These are phyloP conservation scores for Melanotaenia boesemani DNA, from an alignment of 2,797 vertebrate species.

Conservation along the genomic window DNA sequence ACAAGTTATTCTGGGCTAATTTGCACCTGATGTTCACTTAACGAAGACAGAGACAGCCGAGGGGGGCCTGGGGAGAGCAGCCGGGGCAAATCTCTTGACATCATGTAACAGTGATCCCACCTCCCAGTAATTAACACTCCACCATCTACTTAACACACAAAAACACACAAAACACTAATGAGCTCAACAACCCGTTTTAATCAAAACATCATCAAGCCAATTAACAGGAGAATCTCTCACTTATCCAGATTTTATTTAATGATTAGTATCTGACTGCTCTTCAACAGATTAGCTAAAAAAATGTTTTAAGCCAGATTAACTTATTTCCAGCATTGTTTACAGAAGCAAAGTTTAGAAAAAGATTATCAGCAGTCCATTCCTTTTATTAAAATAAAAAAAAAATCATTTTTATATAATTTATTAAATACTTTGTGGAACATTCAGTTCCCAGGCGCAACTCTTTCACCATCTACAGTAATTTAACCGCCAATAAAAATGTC, in stretches of 20 bases:
- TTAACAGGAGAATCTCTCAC: constrained; percentile 42
- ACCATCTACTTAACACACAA: constrained; percentile 44
- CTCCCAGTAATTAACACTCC: constrained; percentile 75
- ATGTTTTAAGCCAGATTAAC: too few species aligned
- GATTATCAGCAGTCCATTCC: too few species aligned
- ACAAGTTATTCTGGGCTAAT: constrained; percentile 79
- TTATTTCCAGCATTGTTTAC: too few species aligned
- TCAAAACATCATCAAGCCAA: constrained; percentile 68
- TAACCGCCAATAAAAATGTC: too few species aligned
- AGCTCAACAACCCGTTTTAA: constrained; percentile 65
- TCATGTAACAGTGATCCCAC: constrained; percentile 64
- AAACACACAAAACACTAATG: constrained; percentile 54
- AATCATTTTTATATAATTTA: too few species aligned
- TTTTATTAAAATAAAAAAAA: too few species aligned
- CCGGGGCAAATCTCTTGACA: constrained; percentile 70
- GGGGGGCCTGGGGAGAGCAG: constrained; percentile 67
- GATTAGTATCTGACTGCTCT: too few species aligned
- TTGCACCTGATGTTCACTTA: constrained; percentile 87
- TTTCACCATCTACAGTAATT: too few species aligned
- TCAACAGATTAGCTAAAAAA: too few species aligned
- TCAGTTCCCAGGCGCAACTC: too few species aligned
- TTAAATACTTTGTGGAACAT: too few species aligned
- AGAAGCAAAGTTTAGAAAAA: too few species aligned
- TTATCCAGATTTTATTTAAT: not conserved
- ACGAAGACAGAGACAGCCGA: constrained; percentile 78